Conservation (phyloP, 2,888 invertebrate genomes). For the Chrysolina oricalcia region DNA sequence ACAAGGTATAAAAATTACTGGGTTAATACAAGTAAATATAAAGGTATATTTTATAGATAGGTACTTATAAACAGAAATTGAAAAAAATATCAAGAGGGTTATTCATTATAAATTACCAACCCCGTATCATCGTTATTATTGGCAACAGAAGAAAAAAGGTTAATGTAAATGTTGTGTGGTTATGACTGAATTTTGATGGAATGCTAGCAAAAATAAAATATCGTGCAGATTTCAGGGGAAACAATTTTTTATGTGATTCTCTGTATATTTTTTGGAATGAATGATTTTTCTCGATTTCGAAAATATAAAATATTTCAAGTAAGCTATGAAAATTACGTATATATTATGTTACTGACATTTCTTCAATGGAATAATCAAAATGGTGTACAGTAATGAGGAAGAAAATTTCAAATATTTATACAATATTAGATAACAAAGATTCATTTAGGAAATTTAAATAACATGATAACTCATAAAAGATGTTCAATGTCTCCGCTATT, state of each 20-base stretch:
- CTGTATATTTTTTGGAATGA: background rate
- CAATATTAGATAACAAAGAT: too few species aligned
- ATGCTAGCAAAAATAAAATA: background rate
- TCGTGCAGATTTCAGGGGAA: background rate
- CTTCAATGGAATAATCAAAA: constrained; percentile 15
- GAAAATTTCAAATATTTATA: too few species aligned
- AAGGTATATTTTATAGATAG: too few species aligned
- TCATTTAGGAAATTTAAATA: too few species aligned
- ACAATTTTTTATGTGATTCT: background rate
- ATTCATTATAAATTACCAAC: too few species aligned
- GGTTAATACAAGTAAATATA: too few species aligned
- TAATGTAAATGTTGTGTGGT: background rate
- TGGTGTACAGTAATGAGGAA: constrained; percentile 26
- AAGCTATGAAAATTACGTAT: background rate
- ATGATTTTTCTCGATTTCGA: background rate
- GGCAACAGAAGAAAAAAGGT: too few species aligned
- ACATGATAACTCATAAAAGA: constrained; percentile 9
- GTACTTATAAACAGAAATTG: too few species aligned
- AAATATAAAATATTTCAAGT: background rate
- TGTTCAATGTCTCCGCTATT: constrained; percentile 29
- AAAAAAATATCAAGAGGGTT: too few species aligned
- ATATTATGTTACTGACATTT: background rate
- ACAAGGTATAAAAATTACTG: too few species aligned
- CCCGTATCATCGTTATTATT: too few species aligned
- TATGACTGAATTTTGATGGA: background rate